These are phyloP conservation scores for Rutilus rutilus DNA, from an alignment of 2,113 vertebrate species.

Conservation along the genomic window DNA sequence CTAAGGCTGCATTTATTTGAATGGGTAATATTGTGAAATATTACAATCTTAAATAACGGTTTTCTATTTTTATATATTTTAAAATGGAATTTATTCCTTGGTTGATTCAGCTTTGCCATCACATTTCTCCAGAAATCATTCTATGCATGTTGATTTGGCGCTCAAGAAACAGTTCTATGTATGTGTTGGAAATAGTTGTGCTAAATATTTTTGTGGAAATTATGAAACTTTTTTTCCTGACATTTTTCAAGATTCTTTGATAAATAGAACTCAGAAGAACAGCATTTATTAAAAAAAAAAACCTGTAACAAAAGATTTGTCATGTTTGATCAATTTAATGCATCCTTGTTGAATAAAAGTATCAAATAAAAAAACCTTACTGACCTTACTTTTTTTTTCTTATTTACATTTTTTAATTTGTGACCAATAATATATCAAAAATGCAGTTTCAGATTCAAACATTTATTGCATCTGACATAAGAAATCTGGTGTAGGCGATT, in stretches of 20 bases:
- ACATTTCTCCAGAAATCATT: neutral
- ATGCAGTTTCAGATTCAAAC: constrained; percentile 62
- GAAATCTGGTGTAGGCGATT: constrained; percentile 88
- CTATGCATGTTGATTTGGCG: neutral
- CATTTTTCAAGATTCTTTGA: too few species aligned
- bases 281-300: too few species aligned
- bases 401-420: neutral
- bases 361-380: neutral
- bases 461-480: constrained; percentile 84
- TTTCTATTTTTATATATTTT: neutral
- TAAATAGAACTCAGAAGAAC: too few species aligned
- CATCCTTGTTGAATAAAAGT: neutral
- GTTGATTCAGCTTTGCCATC: too few species aligned
- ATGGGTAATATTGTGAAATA: neutral
- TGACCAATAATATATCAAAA: neutral
- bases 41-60: neutral
- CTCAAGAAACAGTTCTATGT: neutral
- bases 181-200: too few species aligned
- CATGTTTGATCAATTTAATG: neutral
- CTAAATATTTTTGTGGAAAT: too few species aligned
- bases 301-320: too few species aligned
- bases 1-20: too few species aligned
- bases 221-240: too few species aligned
- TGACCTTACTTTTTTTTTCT: neutral
- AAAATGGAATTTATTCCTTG: neutral